These are phyloP conservation scores for Bombus sylvicola DNA, from an alignment of 1,140 invertebrate species.

Conservation along the genomic window DNA sequence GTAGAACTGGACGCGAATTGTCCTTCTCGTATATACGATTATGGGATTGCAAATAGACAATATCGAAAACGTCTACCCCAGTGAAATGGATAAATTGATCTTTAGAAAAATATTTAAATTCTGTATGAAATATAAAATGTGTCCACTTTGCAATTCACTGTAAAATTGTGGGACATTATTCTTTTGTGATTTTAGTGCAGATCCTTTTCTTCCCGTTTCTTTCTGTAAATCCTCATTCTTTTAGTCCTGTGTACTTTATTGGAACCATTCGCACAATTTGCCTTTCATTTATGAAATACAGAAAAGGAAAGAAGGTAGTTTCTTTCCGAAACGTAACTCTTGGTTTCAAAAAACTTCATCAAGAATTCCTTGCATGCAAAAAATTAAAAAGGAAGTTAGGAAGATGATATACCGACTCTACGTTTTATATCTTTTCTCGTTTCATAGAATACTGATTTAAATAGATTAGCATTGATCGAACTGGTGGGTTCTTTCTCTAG, in stretches of 20 bases:
- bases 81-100: neutral
- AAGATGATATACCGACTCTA: neutral
- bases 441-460: neutral
- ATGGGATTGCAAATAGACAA: conserved; percentile 13
- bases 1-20: neutral
- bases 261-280: neutral
- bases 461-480: neutral
- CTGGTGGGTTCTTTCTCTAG: neutral
- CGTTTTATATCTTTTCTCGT: neutral
- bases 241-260: neutral
- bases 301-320: neutral
- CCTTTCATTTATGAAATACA: neutral
- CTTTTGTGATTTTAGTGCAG: neutral
- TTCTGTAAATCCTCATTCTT: neutral
- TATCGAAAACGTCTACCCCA: neutral
- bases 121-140: too few species aligned
- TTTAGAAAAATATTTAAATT: neutral
- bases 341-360: neutral
- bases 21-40: neutral
- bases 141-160: neutral
- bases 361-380: neutral
- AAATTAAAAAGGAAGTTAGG: neutral
- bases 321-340: neutral
- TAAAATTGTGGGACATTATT: neutral
- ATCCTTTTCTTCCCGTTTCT: too few species aligned